These are phyloP conservation scores for Orthonyx spaldingii DNA, from an alignment of 2,113 vertebrate species.

Conservation along the genomic window DNA sequence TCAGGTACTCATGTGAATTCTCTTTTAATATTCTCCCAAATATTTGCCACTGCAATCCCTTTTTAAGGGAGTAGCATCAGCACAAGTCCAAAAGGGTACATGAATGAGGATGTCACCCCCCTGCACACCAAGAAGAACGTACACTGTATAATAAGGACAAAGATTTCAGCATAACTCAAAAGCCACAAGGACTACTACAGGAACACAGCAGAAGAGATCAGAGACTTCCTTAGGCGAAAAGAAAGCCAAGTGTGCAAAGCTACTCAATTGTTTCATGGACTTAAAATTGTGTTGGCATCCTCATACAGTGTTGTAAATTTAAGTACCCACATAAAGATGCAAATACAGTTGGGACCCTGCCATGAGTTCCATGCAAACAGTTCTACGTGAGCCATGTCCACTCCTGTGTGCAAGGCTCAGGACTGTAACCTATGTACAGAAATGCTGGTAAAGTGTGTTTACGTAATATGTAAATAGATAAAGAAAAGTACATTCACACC, in stretches of 20 bases:
- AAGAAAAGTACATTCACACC: conserved; percentile 60
- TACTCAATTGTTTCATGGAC: not conserved
- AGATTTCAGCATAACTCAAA: not conserved
- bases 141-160: not conserved
- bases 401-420: not conserved
- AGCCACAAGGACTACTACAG: not conserved
- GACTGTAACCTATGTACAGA: not conserved
- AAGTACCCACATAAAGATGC: not conserved
- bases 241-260: not conserved
- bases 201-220: not conserved
- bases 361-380: not conserved
- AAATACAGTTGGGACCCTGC: not conserved
- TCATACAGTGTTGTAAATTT: not conserved
- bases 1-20: not conserved
- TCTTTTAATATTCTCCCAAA: not conserved
- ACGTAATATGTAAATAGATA: conserved; percentile 57
- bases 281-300: not conserved
- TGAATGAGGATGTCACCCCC: rapidly evolving
- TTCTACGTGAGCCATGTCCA: not conserved
- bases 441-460: conserved; percentile 14
- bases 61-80: not conserved
- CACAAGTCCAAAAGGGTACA: not conserved
- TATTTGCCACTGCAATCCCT: not conserved
- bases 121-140: not conserved
- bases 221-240: not conserved